Conservation (phyloP, 2,113 vertebrate species). For the Gymnorhina tibicen region DNA sequence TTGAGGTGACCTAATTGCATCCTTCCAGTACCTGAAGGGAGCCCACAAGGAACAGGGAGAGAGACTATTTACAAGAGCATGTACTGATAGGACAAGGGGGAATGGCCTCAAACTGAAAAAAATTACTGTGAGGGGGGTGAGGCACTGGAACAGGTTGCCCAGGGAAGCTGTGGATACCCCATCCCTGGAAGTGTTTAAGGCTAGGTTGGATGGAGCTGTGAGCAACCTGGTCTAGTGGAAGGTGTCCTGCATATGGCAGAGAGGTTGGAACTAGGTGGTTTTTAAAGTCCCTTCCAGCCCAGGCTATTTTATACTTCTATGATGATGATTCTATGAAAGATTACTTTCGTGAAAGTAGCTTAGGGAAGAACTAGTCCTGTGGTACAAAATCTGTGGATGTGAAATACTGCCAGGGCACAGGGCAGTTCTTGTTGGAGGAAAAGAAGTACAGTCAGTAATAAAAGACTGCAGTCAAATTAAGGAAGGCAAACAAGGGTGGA, state of each 20-base stretch:
- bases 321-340: neutral
- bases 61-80: neutral
- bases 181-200: neutral
- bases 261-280: neutral
- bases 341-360: neutral
- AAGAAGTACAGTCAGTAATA: neutral
- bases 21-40: neutral
- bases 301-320: neutral
- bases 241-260: neutral
- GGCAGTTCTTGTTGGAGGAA: neutral
- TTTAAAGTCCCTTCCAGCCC: neutral
- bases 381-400: neutral
- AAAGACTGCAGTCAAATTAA: neutral
- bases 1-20: neutral
- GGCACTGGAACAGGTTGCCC: neutral
- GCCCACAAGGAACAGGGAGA: neutral
- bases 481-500: neutral
- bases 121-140: neutral
- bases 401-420: neutral
- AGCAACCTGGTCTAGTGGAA: neutral
- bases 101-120: neutral
- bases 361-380: neutral
- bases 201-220: neutral
- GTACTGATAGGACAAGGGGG: neutral
- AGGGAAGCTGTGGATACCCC: neutral